Base-by-base conservation (phyloP, 2,888 invertebrate genomes). In the Dryobotodes eremita region DNA sequence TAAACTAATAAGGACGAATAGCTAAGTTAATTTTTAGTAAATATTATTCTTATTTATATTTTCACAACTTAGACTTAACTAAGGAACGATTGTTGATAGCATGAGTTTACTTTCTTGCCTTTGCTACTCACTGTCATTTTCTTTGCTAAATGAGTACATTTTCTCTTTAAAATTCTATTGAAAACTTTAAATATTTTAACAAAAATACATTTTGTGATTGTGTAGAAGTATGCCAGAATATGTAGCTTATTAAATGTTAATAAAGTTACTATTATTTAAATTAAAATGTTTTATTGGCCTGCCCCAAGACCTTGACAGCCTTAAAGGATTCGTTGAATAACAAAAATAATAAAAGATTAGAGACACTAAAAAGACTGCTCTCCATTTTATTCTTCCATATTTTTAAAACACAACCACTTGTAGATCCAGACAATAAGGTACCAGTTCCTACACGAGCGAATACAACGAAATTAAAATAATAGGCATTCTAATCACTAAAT, bases 191-290 rank as follows among this genome's bases (percentile, higher is more conserved):
- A 69, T 48, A 53, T 46, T 75, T 59, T 15, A 61, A 79, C 7
- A 42, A 72, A 50, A 59, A 69, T 55, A 74, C 55, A 64, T 26
- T 26, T 75, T 83, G 81, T 87, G 84, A 86, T 80, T 79, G 79
- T 79, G 69, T 59, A 77, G 57, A 72, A 64, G 61, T 72, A 71
- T 73, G 83, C 20, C 68, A 72, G 77, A 83, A 53, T 81, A 79
- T 80, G 82, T 80, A 87, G 75, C 72, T 75, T 81, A 66, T 74
- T 82, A n/a, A 71, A 77, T 82, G 84, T 82, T 75, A 89, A 89
- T 89, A 89, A 89, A 89, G 80, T 82, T 87, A 82, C 69, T 71
- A 87, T 77, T 85, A 85, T 65, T 83, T 75, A 15, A 75, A 26
- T 53, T 0, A 8, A 2, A 31, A 26, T 17, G 23, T 80, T 76